phyloP scores from a whole-genome alignment of 2,888 invertebrate species.

The Amphipyra tragopoginis region DNA sequence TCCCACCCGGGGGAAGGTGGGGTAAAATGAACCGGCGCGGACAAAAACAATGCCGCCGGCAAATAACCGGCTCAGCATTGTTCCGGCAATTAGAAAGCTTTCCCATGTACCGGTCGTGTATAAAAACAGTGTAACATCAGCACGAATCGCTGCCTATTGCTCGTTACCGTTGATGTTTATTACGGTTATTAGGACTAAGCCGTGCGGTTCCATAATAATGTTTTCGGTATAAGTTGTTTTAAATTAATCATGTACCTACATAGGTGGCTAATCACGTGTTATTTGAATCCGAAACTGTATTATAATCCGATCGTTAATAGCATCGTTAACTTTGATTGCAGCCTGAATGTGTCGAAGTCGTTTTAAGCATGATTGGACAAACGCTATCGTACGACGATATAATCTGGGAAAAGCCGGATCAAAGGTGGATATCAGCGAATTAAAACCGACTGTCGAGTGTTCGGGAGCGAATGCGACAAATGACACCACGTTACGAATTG shows the following conservation, averaged over 20 bases:
- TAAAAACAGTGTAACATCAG: slow-evolving; percentile 90
- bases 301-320: slow-evolving; percentile 35
- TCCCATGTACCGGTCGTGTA: slow-evolving; percentile 90
- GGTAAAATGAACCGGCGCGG: slow-evolving; percentile 89
- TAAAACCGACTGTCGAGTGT: slow-evolving; percentile 76
- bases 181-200: slow-evolving; percentile 89
- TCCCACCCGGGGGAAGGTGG: slow-evolving; percentile 85
- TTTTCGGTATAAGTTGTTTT: slow-evolving; percentile 81
- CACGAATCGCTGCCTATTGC: slow-evolving; percentile 89
- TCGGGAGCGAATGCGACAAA: slow-evolving; percentile 73
- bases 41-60: slow-evolving; percentile 90
- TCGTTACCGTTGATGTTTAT: slow-evolving; percentile 89
- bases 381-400: slow-evolving; percentile 70
- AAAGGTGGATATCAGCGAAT: slow-evolving; percentile 73
- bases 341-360: slow-evolving; percentile 38
- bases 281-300: slow-evolving; percentile 25
- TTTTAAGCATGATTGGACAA: slow-evolving; percentile 54
- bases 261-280: slow-evolving; percentile 41
- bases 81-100: slow-evolving; percentile 91
- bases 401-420: slow-evolving; percentile 76
- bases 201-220: slow-evolving; percentile 84
- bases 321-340: slow-evolving; percentile 47
- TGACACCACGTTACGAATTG: slow-evolving; percentile 74
- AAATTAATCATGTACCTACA: slow-evolving; percentile 71
- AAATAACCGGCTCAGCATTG: slow-evolving; percentile 90